Percentiles rank a stretch among this genome's conserved stretches.
Conservation (phyloP, 2,113 vertebrate genomes). For the Microtus richardsoni region DNA sequence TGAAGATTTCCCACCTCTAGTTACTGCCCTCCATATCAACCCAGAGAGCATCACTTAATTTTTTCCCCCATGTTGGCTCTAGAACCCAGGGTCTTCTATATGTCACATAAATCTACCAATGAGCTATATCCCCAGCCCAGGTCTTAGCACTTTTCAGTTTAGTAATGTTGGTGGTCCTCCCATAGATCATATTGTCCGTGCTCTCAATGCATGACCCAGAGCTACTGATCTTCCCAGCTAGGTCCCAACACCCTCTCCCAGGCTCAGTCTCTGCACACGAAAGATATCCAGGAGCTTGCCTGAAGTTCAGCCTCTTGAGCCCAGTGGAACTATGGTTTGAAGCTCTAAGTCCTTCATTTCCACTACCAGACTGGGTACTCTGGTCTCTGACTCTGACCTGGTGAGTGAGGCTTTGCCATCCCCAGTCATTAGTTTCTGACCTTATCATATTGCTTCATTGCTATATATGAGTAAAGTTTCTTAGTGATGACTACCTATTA, state of each 20-base stretch:
- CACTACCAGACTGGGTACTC: neutral
- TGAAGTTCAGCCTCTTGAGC: neutral
- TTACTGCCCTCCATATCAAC: neutral
- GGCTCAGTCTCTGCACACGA: neutral
- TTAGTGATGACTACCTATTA: conserved; percentile 36
- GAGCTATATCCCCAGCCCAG: neutral
- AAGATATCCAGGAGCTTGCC: neutral
- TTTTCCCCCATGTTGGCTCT: too few species aligned
- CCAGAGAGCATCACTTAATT: neutral
- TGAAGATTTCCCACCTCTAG: neutral
- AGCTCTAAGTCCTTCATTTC: conserved; percentile 1
- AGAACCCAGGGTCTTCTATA: neutral
- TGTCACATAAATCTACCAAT: neutral
- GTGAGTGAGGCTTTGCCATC: conserved; percentile 10
- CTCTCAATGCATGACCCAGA: neutral
- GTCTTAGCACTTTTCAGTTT: neutral
- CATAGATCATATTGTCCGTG: neutral
- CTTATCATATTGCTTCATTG: conserved; percentile 18
- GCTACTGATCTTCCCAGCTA: neutral
- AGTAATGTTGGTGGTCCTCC: neutral
- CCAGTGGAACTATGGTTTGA: neutral
- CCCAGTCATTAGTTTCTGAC: conserved; percentile 8
- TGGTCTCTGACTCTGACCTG: neutral
- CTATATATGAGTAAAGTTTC: conserved; percentile 52
- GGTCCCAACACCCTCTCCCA: neutral